Base-by-base conservation (phyloP, 2,888 invertebrate genomes). In the Sphaerophoria rueppellii region DNA sequence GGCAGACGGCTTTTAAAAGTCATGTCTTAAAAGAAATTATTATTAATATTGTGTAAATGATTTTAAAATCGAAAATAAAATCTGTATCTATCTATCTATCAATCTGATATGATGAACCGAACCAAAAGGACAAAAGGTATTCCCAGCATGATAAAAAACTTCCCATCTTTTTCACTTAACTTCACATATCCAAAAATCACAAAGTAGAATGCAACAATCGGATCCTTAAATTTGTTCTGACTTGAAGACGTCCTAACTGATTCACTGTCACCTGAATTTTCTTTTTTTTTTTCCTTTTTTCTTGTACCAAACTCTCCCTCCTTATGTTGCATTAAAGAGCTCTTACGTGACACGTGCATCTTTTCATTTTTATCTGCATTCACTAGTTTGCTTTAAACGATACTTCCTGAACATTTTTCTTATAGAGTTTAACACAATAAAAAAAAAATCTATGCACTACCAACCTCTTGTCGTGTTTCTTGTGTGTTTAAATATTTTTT, bases 291-390 rank as follows among this genome's bases (percentile, higher is more conserved):
- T 43, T 12, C 11, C 12, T 40, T 60, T 24, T 40, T 2, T 24
- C n/a, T 46, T 34, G 32, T 32, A n/a, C 43, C 24, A 7, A n/a
- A 32, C 32, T 32, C 6, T 7, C 40, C 40, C 43, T 14, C 12
- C 24, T 24, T 60, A n/a, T 16, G 32, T 46, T 61, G 43, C 46
- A 34, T 46, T 61, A 14, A 32, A 61, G n/a, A 63, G 7, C 14
- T 37, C 61, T 37, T 70, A 55, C 50, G 58, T 58, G 16, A 73
- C 79, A 79, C 73, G 67, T 74, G 72, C 58, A 11, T 79, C 48
- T 43, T 58, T 67, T 16, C 9, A 3, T 35, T 14, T 61, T 34
- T 40, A 70, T 70, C 71, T 65, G 32, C 55, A 54, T 48, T 73
- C 35, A 4, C 7, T 40, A 40, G 40, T 40, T 9, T 24, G 24